Evolutionary conservation across 2,113 vertebrate species (phyloP).

Genomic region (Holacanthus passer): DNA sequence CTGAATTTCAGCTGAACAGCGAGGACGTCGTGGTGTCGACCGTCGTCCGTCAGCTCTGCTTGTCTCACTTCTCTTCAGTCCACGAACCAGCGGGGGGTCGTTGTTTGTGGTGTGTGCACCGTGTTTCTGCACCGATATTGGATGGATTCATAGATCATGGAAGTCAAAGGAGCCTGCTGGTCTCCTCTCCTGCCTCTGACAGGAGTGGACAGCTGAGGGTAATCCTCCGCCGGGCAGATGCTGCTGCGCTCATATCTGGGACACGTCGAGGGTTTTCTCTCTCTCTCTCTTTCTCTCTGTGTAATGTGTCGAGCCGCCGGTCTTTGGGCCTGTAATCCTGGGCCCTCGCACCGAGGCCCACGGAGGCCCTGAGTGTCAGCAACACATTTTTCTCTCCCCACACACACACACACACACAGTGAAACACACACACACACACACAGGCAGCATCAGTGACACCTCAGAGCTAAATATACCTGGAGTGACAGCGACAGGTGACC

Average conservation of each 20-base stretch:
- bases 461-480: slow-evolving; percentile 74
- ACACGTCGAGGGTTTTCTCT: slow-evolving; percentile 62
- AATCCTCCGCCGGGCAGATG: slow-evolving; percentile 72
- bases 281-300: slow-evolving; percentile 53
- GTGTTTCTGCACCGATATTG: not conserved
- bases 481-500: slow-evolving; percentile 76
- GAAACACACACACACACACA: slow-evolving; percentile 43
- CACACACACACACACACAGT: slow-evolving; percentile 35
- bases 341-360: slow-evolving; percentile 56
- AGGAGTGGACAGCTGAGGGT: slow-evolving; percentile 69
- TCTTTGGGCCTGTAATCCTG: slow-evolving; percentile 69
- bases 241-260: slow-evolving; percentile 60
- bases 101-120: slow-evolving; percentile 4
- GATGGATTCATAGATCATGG: slow-evolving; percentile 36
- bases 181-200: slow-evolving; percentile 41
- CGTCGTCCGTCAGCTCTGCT: not conserved
- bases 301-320: slow-evolving; percentile 68
- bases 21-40: too few relatives aligned
- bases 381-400: slow-evolving; percentile 61
- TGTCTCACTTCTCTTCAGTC: not conserved
- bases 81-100: slow-evolving; percentile 1
- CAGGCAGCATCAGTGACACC: slow-evolving; percentile 72
- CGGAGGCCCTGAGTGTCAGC: slow-evolving; percentile 73
- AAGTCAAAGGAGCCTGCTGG: not conserved
- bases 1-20: too few relatives aligned